Conservation (phyloP, 2,113 vertebrate species). For the Trogon surrucura region DNA sequence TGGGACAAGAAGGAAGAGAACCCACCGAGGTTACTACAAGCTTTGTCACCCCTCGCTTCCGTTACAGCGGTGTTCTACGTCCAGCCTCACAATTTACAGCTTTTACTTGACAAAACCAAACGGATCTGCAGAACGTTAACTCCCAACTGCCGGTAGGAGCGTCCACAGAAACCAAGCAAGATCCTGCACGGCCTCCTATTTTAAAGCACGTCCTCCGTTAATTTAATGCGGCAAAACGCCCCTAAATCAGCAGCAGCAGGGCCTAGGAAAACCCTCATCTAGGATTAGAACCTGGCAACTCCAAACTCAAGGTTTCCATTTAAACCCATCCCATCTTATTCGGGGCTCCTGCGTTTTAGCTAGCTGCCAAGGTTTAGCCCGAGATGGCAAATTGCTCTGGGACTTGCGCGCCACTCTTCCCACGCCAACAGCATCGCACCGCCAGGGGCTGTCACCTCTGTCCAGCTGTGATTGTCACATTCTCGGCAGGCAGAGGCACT, state of each 20-base stretch:
- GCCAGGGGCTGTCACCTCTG: slow-evolving; percentile 81
- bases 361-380: neutral
- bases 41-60: no score
- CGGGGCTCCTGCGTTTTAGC: neutral
- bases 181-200: neutral
- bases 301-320: neutral
- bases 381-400: neutral
- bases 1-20: slow-evolving; percentile 18
- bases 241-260: neutral
- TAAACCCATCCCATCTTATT: neutral
- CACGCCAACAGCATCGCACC: neutral
- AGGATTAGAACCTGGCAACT: neutral
- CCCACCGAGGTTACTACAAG: neutral
- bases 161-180: neutral
- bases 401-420: neutral
- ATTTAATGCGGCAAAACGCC: neutral
- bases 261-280: neutral
- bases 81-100: neutral
- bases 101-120: neutral
- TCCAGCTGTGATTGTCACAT: slow-evolving; percentile 97
- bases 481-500: slow-evolving; percentile 90
- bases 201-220: neutral
- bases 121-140: neutral
- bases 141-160: neutral
- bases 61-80: neutral